Evolutionary conservation across 1,140 invertebrate species (phyloP).

Genomic region (Planococcus citri): DNA sequence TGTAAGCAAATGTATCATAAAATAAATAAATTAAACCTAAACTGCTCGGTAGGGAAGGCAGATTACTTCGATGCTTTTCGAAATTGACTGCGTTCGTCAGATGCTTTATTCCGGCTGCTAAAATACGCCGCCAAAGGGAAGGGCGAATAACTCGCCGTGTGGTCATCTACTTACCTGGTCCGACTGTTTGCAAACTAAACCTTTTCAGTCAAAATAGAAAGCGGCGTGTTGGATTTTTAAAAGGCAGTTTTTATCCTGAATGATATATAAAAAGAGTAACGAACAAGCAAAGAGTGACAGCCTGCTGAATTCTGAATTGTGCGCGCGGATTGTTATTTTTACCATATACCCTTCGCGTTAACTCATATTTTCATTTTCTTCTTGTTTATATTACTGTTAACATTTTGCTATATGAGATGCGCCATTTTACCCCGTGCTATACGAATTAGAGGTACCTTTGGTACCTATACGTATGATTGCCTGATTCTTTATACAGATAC

Average conservation of each 20-base stretch:
- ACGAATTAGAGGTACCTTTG: background rate
- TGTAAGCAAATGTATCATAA: constrained; percentile 20
- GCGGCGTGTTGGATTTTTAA: background rate
- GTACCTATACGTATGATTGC: too few relatives aligned
- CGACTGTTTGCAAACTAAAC: constrained; percentile 13
- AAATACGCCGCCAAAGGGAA: constrained; percentile 15
- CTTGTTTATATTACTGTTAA: constrained; percentile 1
- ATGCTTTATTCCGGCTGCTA: constrained; percentile 18
- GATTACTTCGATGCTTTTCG: background rate
- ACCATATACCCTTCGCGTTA: background rate
- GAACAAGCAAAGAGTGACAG: background rate
- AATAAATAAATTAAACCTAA: constrained; percentile 20
- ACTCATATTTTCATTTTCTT: constrained; percentile 8
- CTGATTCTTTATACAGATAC: too few relatives aligned
- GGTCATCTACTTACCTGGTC: constrained; percentile 11
- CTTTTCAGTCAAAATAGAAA: constrained; percentile 13
- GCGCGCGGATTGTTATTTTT: background rate
- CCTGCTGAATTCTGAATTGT: too few relatives aligned
- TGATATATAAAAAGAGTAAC: background rate
- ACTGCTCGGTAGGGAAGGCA: constrained; percentile 12
- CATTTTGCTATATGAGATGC: background rate
- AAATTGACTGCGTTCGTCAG: constrained; percentile 15
- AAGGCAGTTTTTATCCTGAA: background rate
- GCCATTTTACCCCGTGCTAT: too few relatives aligned
- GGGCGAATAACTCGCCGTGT: constrained; percentile 12